Conservation (phyloP, 2,888 invertebrate species). For the Epirrhoe alternata region DNA sequence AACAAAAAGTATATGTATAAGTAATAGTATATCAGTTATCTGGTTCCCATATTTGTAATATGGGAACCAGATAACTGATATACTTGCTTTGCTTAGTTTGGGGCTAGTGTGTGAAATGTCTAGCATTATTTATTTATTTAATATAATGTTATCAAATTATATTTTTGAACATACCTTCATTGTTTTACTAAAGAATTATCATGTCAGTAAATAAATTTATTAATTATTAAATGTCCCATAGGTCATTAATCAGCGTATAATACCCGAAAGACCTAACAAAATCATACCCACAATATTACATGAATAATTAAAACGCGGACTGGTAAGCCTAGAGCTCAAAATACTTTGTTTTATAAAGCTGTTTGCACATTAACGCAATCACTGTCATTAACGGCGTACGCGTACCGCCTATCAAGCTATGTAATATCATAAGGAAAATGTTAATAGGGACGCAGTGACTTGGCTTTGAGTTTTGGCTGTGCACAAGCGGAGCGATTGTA, state of each 20-base stretch:
- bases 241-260: conserved; percentile 18
- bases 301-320: conserved; percentile 28
- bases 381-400: conserved; percentile 42
- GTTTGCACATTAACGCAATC: conserved; percentile 44
- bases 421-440: conserved; percentile 54
- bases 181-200: background rate
- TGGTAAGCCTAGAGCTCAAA: conserved; percentile 27
- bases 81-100: no score
- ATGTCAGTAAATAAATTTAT: conserved; percentile 7
- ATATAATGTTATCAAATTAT: background rate
- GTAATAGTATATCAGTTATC: no score
- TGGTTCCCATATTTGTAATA: no score
- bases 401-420: conserved; percentile 37
- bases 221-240: conserved; percentile 10
- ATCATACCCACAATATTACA: conserved; percentile 17
- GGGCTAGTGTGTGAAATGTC: no score
- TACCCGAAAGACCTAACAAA: conserved; percentile 18
- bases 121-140: no score
- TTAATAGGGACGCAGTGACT: conserved; percentile 55
- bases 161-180: background rate
- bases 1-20: no score
- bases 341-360: conserved; percentile 38
- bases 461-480: conserved; percentile 40
- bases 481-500: conserved; percentile 17
- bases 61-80: no score